Evolutionary conservation across 2,113 vertebrate genomes (phyloP).

Genomic region (Sinocyclocheilus maitianheensis): DNA sequence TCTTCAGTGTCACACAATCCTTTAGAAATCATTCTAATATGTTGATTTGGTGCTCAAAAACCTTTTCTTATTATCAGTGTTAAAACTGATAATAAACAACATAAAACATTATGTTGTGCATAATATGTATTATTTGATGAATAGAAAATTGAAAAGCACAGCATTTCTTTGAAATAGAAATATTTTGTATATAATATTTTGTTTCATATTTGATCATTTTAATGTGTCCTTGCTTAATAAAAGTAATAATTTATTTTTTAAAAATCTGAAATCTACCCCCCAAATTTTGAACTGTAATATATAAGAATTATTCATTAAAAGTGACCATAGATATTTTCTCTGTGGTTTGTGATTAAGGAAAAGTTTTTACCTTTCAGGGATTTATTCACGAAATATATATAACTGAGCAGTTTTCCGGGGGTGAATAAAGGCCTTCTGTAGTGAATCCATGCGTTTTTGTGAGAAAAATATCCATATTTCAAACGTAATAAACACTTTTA

Average conservation of each 20-base stretch:
- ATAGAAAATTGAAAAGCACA: neutral
- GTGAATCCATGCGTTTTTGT: no score
- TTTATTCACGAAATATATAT: neutral
- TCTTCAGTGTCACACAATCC: neutral
- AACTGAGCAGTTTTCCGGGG: neutral
- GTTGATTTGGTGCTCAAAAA: neutral
- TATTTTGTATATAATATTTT: no score
- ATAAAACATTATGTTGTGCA: neutral
- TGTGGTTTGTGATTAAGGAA: neutral
- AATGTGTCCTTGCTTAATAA: neutral
- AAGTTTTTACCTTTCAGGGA: neutral
- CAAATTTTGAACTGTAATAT: neutral
- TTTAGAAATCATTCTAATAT: neutral
- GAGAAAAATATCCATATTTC: no score
- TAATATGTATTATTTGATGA: neutral
- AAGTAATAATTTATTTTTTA: neutral
- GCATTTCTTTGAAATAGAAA: neutral
- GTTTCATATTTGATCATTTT: neutral
- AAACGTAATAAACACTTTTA: no score
- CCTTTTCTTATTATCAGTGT: neutral
- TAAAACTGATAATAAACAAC: no score
- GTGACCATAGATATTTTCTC: neutral
- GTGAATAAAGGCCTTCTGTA: no score
- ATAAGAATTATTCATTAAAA: neutral
- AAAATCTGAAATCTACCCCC: neutral